A percentile compares a stretch with the other conserved stretches of the same genome.
phyloP scores from a whole-genome alignment of 2,888 invertebrate species.

The Phasia obesa region DNA sequence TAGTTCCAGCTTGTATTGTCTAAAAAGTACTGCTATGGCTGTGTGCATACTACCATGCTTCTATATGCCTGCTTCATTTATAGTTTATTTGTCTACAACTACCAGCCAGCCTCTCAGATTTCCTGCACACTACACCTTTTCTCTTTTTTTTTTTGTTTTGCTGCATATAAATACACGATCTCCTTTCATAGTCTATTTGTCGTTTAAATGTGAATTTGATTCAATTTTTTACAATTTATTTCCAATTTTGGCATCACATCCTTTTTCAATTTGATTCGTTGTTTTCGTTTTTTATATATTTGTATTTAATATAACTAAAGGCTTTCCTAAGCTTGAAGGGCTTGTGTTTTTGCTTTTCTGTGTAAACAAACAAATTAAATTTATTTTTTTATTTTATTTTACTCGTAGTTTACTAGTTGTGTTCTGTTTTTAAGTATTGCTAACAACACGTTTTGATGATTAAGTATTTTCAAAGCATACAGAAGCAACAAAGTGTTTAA shows the following conservation, averaged over 20 bases:
- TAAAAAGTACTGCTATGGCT: not conserved
- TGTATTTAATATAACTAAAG: constrained; percentile 59
- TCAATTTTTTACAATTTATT: constrained; percentile 81
- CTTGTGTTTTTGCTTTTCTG: constrained; percentile 37
- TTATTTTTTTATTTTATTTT: constrained; percentile 27
- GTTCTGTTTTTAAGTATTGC: constrained; percentile 48
- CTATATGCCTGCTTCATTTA: not conserved
- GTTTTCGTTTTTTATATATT: constrained; percentile 8
- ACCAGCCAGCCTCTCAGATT: constrained; percentile 14
- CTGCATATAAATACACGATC: constrained; percentile 63
- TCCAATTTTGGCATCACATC: constrained; percentile 76
- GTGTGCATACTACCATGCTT: not conserved
- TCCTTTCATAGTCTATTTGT: constrained; percentile 67
- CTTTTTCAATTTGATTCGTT: constrained; percentile 55
- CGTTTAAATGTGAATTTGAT: constrained; percentile 78
- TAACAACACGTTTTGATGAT: constrained; percentile 66
- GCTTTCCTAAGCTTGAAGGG: constrained; percentile 53
- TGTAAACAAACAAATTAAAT: constrained; percentile 43
- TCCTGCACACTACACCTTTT: not conserved
- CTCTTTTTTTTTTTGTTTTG: not conserved
- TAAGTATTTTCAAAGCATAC: constrained; percentile 37
- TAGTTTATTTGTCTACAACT: constrained; percentile 27
- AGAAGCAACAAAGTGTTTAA: constrained; percentile 14
- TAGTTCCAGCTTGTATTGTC: too few species aligned
- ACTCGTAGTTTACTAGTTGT: constrained; percentile 30